These are phyloP conservation scores for Drosophila eohydei DNA, from an alignment of 2,888 invertebrate genomes.

Conservation along the genomic window DNA sequence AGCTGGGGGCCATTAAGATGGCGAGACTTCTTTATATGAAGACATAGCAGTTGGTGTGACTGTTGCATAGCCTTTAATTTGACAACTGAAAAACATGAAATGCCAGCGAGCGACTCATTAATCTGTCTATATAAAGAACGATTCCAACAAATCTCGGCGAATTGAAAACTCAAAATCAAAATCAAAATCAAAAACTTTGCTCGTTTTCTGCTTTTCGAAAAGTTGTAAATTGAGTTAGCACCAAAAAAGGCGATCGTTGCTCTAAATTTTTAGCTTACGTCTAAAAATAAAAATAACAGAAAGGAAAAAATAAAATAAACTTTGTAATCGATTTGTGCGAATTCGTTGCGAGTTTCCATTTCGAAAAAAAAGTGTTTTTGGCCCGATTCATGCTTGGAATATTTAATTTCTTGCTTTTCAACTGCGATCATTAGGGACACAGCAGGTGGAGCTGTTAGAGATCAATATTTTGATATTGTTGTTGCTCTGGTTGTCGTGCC, in stretches of 20 bases:
- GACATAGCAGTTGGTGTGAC: slow-evolving; percentile 30
- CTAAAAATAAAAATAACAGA: slow-evolving; percentile 3
- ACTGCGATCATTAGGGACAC: slow-evolving; percentile 75
- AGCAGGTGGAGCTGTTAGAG: slow-evolving; percentile 68
- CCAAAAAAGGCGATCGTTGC: slow-evolving; percentile 71
- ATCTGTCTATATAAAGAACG: slow-evolving; percentile 75
- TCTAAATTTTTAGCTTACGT: slow-evolving; percentile 61
- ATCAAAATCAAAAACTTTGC: slow-evolving; percentile 28
- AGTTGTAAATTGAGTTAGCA: slow-evolving; percentile 75
- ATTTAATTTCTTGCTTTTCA: slow-evolving; percentile 56
- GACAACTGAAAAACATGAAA: slow-evolving; percentile 77
- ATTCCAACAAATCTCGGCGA: slow-evolving; percentile 32
- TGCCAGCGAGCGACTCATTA: slow-evolving; percentile 71
- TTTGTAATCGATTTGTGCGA: slow-evolving; percentile 61
- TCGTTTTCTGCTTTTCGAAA: slow-evolving; percentile 55
- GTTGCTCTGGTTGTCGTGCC: slow-evolving; percentile 30
- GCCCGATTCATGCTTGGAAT: slow-evolving; percentile 67
- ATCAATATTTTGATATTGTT: slow-evolving; percentile 39
- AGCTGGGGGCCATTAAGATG: slow-evolving; percentile 52
- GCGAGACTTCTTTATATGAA: slow-evolving; percentile 45
- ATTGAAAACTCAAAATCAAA: slow-evolving; percentile 21
- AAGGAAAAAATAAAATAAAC: not conserved
- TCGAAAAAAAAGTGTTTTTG: slow-evolving; percentile 52
- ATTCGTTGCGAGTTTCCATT: slow-evolving; percentile 44
- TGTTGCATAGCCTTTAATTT: slow-evolving; percentile 65